A percentile compares a stretch with the other conserved stretches of the same genome.
Conservation (phyloP, 2,888 invertebrate species). For the Ectobius pallidus region DNA sequence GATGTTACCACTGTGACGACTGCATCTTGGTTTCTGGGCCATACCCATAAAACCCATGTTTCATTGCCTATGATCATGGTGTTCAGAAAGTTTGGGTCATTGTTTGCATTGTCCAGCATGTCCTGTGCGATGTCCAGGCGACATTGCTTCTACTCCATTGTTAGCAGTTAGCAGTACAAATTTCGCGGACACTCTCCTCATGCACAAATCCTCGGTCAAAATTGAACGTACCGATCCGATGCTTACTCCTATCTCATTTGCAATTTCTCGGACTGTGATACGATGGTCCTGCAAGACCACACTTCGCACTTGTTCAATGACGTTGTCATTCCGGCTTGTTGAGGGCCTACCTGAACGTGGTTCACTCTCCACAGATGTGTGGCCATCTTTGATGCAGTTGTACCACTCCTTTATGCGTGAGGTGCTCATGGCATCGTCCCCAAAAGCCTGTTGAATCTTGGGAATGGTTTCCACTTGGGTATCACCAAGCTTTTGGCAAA, state of each 20-base stretch:
- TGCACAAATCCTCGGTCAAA: slow-evolving; percentile 38
- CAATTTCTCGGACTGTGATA: no score
- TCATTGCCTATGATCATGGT: slow-evolving; percentile 42
- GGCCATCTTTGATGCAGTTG: no score
- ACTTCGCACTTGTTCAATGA: neutral
- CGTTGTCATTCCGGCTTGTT: neutral
- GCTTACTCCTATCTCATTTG: no score
- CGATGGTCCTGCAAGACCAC: no score
- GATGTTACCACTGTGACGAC: slow-evolving; percentile 21
- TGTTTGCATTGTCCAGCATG: neutral
- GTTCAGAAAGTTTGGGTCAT: neutral
- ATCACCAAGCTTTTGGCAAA: no score
- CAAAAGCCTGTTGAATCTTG: neutral
- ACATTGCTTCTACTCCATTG: no score
- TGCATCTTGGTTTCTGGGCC: slow-evolving; percentile 38
- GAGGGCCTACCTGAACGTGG: neutral
- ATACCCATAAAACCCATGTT: slow-evolving; percentile 44
- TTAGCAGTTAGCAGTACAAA: no score
- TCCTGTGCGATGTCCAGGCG: no score
- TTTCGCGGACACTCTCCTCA: no score
- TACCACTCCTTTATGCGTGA: no score
- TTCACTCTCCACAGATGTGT: no score
- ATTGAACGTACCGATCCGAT: neutral
- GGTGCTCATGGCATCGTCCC: neutral
- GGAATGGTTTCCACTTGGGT: no score